Evolutionary conservation across 2,797 vertebrate genomes (phyloP), one percentile per base, ranked within the genome.

Genomic region (Lates japonicus): DNA sequence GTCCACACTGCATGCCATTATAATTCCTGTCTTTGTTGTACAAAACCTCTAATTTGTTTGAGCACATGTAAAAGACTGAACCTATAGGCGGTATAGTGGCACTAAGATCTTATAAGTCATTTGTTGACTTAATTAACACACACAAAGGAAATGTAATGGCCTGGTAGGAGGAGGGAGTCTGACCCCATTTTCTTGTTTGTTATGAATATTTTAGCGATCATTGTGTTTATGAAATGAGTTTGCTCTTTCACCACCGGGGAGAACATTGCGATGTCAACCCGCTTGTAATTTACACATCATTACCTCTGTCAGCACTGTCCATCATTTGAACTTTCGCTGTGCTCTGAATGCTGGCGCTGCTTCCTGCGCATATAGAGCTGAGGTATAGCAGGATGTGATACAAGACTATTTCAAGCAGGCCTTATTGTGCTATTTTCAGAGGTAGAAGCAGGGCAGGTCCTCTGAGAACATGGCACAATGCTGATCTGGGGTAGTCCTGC

Each of bases 121-220:
- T 94, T 90, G 80, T 85, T 89, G 85, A 88, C 88, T 91, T 93
- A 94, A 95, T 95, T 89, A 95, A 94, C 76, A 65, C 80, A 51
- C 87, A 90, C 81, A 90, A 86, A 91, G 87, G 86, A 80, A 89
- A 87, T 74, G 81, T 87, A 93, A 92, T 91, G 71, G 89, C 76
- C 79, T 84, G 88, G 48, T 71, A 65, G 65, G 78, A 83, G 74
- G 77, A 83, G 82, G 66, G 80, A 81, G 76, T 76, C 86, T 86
- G 89, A 92, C 92, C 91, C 90, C 82, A 81, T 94, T 93, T 92
- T 88, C 90, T 85, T 92, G 88, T 95, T 95, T 93, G 91, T 93
- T 89, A 92, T 94, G 92, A 94, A 95, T 95, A 94, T 95, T 94
- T 94, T 85, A 94, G 90, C 51, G 55, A 89, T 91, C 89, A 87